Evolutionary conservation across 1,140 invertebrate genomes (phyloP).

Genomic region (Magallana ariakensis): DNA sequence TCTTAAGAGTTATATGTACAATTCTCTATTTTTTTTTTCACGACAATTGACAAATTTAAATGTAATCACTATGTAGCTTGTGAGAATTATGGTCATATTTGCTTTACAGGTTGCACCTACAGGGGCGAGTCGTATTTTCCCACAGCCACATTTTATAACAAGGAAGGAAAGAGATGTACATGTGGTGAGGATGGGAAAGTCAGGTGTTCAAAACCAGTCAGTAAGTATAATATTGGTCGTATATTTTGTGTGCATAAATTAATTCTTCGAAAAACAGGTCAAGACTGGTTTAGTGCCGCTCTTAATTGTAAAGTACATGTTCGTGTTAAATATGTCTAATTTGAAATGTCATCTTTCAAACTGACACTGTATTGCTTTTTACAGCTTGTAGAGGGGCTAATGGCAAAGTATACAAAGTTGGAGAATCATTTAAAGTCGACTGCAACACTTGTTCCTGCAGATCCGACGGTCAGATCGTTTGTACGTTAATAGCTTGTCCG

Average conservation of each 20-base stretch:
- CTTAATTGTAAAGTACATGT: background rate
- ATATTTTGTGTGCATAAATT: background rate
- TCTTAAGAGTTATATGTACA: background rate
- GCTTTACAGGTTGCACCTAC: background rate
- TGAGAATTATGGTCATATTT: too few species aligned
- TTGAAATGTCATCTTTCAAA: background rate
- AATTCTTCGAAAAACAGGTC: background rate
- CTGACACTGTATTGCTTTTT: background rate
- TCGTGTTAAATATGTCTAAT: background rate
- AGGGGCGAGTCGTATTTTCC: background rate
- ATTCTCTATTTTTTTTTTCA: too few species aligned
- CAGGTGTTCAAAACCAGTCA: background rate
- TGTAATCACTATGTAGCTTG: too few species aligned
- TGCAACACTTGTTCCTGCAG: background rate
- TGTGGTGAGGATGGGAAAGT: background rate
- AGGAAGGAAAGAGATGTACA: background rate
- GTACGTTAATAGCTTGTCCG: background rate
- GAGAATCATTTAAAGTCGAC: background rate
- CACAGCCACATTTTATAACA: background rate
- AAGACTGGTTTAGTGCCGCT: background rate
- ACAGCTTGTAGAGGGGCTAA: background rate
- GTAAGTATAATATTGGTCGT: background rate
- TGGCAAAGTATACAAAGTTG: background rate
- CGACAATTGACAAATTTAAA: too few species aligned
- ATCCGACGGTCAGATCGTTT: background rate